Conservation (phyloP, 92 coral and sea anemone species). For the Anthopleura xanthogrammica region DNA sequence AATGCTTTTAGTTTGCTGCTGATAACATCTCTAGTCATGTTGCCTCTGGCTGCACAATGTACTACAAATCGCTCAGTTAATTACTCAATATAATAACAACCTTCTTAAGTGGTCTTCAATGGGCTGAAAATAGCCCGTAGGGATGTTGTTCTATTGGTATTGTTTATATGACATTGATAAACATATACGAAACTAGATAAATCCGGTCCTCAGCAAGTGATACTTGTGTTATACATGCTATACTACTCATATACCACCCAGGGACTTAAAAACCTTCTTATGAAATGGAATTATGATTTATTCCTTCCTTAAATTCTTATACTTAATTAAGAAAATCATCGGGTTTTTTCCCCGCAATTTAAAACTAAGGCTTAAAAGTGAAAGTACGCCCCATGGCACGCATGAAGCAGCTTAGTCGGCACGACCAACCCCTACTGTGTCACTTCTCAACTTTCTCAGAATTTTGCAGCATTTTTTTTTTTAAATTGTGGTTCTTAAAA, state of each 20-base stretch:
- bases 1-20: not conserved
- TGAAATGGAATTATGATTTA: no score
- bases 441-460: no score
- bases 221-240: not conserved
- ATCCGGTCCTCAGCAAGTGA: not conserved
- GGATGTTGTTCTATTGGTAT: not conserved
- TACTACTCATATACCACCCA: not conserved
- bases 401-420: no score
- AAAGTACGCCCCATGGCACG: no score
- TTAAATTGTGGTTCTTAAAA: no score
- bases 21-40: constrained; percentile 11
- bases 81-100: constrained; percentile 19
- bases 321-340: no score
- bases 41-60: constrained; percentile 32
- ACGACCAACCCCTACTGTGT: no score
- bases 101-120: constrained; percentile 18
- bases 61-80: not conserved
- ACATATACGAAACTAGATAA: not conserved
- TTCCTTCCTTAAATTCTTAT: no score
- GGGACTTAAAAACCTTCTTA: not conserved
- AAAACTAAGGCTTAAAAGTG: no score
- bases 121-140: constrained; percentile 18
- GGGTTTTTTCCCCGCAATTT: no score
- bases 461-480: no score
- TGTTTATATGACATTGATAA: not conserved